Evolutionary conservation across 2,797 vertebrate genomes (phyloP), one percentile per base, ranked within the genome.

Genomic region (Eurystomus glaucurus): DNA sequence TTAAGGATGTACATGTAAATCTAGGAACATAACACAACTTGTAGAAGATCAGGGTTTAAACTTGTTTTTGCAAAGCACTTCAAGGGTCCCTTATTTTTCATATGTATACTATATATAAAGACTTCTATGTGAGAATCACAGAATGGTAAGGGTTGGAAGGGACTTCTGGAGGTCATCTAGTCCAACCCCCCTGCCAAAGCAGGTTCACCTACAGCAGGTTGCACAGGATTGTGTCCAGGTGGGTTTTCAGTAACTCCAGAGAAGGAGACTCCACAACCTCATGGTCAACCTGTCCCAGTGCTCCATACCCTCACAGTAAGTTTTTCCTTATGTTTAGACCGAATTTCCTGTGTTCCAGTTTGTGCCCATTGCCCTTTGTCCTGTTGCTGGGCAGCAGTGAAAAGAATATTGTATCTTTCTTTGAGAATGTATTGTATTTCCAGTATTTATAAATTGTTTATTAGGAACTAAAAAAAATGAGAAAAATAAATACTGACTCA

Each of bases 401-500:
- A 37, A 77, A 93, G 77, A 96, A 95, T 85, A 60, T 28, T 66
- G 20, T 78, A 77, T 66, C 76, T 71, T 96, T 75, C 68, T 95
- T 95, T 84, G 80, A 68, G 87, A 85, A 76, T 61, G 17, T 54
- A 90, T 54, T 60, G 25, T 45, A 66, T 96, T 81, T 97, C 64
- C 18, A 21, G 4, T 66, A 95, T 90, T 96, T 83, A 93, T 93
- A 71, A 95, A 92, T 93, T 90, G 88, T 93, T 98, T 93, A 88
- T 75, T 48, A 94, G 70, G 71, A 97, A 93, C 45, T 69, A 89
- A 94, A 66, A 37, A 81, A 79, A 90, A 75, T 0, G 3, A 89
- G 80, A 90, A 93, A 94, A 90, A 96, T 79, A 97, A 79, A 96
- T 14, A 92, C 35, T 52, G 41, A 78, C 68, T 83, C 55, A 81